Base-by-base conservation (phyloP, 2,113 vertebrate species). In the Dasyurus viverrinus region DNA sequence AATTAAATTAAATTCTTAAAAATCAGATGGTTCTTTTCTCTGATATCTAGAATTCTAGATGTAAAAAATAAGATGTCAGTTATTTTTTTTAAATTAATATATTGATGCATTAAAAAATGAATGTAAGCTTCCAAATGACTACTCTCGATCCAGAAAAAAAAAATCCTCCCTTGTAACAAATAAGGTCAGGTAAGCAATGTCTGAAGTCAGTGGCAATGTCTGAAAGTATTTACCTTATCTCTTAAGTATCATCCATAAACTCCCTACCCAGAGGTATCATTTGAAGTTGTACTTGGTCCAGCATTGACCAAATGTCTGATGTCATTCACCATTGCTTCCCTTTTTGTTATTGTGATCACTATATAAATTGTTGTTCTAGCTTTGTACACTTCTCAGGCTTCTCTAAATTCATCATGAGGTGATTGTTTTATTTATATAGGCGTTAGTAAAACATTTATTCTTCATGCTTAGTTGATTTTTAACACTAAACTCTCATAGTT, bases 381-480 rank as follows among this genome's bases (percentile, higher is more conserved):
- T 84, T 42, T 84, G 19, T 5, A 42, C n/a, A 84, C n/a, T 42
- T 84, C n/a, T 19, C 30, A 84, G 68, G 2, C 36, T 84, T 84
- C 68, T 84, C n/a, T 84, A 42, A 42, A 84, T 84, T 57, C 23
- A 42, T 42, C 19, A 23, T 23, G 68, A 84, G 19, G 2, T 84
- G 68, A 84, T 42, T 8, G n/a, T 6, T 84, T 84, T 42, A 84
- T 84, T 84, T 84, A 84, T 22, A 19, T 84, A 8, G 19, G n/a
- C 42, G 36, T 42, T 42, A 84, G n/a, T 42, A n/a, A 84, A 84
- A 95, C 92, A 90, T 16, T 16, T 53, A 47, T 54, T 93, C 90
- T 96, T 91, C 48, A 89, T 84, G 36, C 8, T n/a, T 95, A 27
- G 48, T 55, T 53, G 89, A 54, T 60, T 47, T 89, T 42, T 54